Percentiles rank a stretch among this genome's conserved stretches.
phyloP scores from a whole-genome alignment of 2,113 vertebrate species.

The Crotalus viridis region DNA sequence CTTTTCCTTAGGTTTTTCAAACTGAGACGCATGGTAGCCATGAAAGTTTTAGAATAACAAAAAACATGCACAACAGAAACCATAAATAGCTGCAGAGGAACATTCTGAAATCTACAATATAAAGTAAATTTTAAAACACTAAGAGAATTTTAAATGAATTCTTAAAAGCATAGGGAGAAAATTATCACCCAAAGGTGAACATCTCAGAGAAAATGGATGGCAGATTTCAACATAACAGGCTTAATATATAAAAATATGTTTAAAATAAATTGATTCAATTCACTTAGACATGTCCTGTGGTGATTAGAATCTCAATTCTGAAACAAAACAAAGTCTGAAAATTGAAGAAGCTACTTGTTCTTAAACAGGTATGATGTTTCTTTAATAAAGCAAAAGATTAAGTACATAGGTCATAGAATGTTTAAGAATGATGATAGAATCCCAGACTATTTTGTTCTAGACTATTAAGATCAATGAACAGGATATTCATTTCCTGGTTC shows the following conservation, averaged over 20 bases:
- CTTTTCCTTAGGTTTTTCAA: neutral
- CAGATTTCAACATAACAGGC: neutral
- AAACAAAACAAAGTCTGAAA: neutral
- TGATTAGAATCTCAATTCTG: neutral
- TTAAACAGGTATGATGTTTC: neutral
- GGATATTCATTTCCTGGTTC: neutral
- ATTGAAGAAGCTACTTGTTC: neutral
- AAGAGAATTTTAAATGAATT: neutral
- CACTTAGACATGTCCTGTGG: neutral
- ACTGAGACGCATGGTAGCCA: neutral
- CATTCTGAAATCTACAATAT: neutral
- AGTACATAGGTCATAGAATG: neutral
- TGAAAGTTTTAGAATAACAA: neutral
- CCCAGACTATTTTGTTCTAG: neutral
- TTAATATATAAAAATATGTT: neutral
- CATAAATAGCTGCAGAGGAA: neutral
- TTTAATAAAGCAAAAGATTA: neutral
- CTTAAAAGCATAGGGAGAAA: neutral
- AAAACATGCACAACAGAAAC: neutral
- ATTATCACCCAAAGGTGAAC: neutral
- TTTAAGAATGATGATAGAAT: neutral
- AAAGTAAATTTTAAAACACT: neutral
- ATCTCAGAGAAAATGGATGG: neutral
- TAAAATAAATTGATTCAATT: neutral
- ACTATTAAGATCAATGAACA: neutral